Evolutionary conservation across 2,888 invertebrate species (phyloP).

Genomic region (Hydraecia micacea): DNA sequence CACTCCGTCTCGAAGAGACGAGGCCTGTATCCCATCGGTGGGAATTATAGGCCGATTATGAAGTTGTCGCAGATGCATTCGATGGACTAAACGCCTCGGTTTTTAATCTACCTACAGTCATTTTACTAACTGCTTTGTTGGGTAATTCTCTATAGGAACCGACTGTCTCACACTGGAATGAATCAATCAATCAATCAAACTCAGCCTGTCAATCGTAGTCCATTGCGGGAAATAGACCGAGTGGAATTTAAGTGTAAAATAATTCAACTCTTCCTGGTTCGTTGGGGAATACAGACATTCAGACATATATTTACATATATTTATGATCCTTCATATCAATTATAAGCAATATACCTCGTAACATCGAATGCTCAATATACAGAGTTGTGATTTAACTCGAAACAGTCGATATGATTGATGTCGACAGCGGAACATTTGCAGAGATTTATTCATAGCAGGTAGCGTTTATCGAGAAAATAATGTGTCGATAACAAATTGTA

Average conservation of each 20-base stretch:
- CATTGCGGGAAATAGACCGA: too few species aligned
- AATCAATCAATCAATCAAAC: background rate
- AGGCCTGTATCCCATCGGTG: background rate
- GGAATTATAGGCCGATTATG: background rate
- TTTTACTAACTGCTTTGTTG: too few species aligned
- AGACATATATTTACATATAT: background rate
- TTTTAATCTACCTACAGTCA: too few species aligned
- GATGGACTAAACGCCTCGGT: too few species aligned
- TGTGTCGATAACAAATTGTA: conserved; percentile 14
- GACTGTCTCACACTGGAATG: background rate
- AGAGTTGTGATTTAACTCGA: conserved; percentile 26
- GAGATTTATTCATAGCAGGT: conserved; percentile 51
- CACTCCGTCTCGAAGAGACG: background rate
- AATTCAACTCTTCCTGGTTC: background rate
- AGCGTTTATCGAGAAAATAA: conserved; percentile 22
- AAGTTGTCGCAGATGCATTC: too few species aligned
- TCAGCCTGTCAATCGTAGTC: background rate
- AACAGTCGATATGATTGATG: conserved; percentile 50
- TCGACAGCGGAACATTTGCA: conserved; percentile 21
- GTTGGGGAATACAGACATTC: background rate
- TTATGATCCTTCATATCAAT: conserved; percentile 22
- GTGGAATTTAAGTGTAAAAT: background rate
- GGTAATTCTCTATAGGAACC: background rate
- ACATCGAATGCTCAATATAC: conserved; percentile 7
- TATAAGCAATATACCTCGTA: conserved; percentile 1